Base-by-base conservation (phyloP, 2,888 invertebrate genomes). In the Mythimna albipuncta region DNA sequence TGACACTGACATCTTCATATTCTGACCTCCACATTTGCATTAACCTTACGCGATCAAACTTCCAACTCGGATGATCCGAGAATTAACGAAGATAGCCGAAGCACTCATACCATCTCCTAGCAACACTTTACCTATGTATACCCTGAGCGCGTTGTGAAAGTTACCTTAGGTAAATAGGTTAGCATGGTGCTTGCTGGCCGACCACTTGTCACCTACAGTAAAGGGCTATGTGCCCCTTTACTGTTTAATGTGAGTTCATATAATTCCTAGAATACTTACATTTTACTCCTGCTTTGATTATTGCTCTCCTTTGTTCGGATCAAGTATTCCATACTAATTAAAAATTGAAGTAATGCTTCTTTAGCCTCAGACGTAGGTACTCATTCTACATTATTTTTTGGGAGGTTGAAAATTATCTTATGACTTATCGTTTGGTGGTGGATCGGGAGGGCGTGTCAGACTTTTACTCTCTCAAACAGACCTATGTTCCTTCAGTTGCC, bases 111-210 rank as follows among this genome's bases (percentile, higher is more conserved):
- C 63, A 77, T 63, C 26, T 66, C 44, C 19, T 9, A 69, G 44
- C 50, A 62, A 63, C 19, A 6, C 38, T 50, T 32, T 62, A 62
- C 26, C 5, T 50, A 52, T 62, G 21, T 67, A 47, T 59, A 68
- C 61, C 58, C 59, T 41, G 41, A 59, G 62, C 57, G 67, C 59
- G 55, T 78, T 72, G 81, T 84, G 85, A 85, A 84, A 85, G 84
- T 66, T 77, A 63, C 21, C 47, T 21, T 32, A 63, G 64, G 64
- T 62, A 80, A 80, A 83, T 76, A 50, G 83, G 69, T 75, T 72
- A 77, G 72, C 68, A 54, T 80, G 57, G 62, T 67, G 70, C 44
- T 77, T 72, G 52, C 59, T 64, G 64, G 65, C 57, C 41, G 55
- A 55, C 69, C 54, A 74, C 69, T 71, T 83, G 70, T 68, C 76